Evolutionary conservation across 2,113 vertebrate species (phyloP).

Genomic region (Nibea albiflora): DNA sequence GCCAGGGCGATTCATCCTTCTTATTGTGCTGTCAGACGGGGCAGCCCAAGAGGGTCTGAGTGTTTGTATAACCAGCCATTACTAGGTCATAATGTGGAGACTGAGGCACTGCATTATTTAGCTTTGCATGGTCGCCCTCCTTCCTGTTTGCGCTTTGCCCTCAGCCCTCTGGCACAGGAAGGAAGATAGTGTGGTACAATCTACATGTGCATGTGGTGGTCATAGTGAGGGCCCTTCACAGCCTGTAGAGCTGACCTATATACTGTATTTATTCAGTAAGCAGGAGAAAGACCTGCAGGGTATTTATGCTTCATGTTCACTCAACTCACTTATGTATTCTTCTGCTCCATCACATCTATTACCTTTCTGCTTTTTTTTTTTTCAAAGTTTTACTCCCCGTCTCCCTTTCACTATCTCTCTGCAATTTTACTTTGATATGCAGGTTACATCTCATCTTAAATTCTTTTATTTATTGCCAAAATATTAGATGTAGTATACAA

Average conservation of each 20-base stretch:
- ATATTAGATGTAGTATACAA: background rate
- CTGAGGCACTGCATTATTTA: constrained; percentile 82
- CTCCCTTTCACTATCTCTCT: background rate
- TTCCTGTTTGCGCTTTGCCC: constrained; percentile 65
- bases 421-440: constrained; percentile 6
- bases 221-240: constrained; percentile 39
- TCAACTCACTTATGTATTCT: constrained; percentile 22
- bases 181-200: constrained; percentile 51
- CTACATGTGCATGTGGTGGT: constrained; percentile 32
- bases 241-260: constrained; percentile 61
- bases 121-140: constrained; percentile 75
- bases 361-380: background rate
- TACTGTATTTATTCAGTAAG: constrained; percentile 21
- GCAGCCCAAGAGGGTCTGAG: constrained; percentile 52
- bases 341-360: constrained; percentile 18
- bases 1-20: constrained; percentile 46
- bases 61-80: constrained; percentile 77
- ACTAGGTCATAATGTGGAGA: constrained; percentile 81
- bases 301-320: constrained; percentile 7
- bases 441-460: too few relatives aligned
- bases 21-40: constrained; percentile 61
- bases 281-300: constrained; percentile 13
- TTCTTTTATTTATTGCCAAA: background rate
- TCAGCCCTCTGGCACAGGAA: constrained; percentile 69
- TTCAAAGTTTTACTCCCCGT: background rate